Conservation (phyloP, 1,140 invertebrate genomes). For the Zaprionus camerounensis region DNA sequence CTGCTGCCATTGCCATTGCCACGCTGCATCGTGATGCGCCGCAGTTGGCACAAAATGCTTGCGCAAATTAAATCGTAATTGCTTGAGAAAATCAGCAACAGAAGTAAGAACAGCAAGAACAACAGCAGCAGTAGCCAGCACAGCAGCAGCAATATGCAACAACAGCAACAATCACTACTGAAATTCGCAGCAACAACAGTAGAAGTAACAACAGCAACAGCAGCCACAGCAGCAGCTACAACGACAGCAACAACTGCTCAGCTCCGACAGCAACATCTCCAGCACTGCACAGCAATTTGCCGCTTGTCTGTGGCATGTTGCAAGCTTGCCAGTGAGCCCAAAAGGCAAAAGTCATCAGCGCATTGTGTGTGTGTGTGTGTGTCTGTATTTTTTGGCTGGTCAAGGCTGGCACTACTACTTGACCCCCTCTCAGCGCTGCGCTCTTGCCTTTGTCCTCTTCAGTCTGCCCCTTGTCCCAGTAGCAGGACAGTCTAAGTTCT, state of each 20-base stretch:
- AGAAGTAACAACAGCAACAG: not conserved
- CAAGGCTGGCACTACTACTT: not conserved
- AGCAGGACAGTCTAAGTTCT: too few species aligned
- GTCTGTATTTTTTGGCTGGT: not conserved
- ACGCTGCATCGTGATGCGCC: slow-evolving; percentile 32
- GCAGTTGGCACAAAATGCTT: slow-evolving; percentile 46
- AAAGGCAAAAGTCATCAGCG: slow-evolving; percentile 40
- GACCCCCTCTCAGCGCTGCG: too few species aligned
- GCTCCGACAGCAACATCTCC: not conserved
- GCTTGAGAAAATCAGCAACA: slow-evolving; percentile 47
- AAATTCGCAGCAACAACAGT: slow-evolving; percentile 15
- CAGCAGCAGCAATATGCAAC: too few species aligned
- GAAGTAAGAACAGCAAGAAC: too few species aligned
- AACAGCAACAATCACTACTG: slow-evolving; percentile 6
- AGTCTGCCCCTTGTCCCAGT: not conserved
- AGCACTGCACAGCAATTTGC: not conserved
- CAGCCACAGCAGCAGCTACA: too few species aligned
- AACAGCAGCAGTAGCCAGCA: too few species aligned
- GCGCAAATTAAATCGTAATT: slow-evolving; percentile 58
- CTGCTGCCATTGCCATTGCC: slow-evolving; percentile 3
- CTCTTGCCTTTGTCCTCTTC: not conserved
- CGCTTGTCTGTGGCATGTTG: slow-evolving; percentile 1
- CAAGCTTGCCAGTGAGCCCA: slow-evolving; percentile 9
- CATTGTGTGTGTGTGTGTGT: not conserved
- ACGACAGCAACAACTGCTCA: too few species aligned